Base-by-base conservation (phyloP, 2,888 invertebrate species). In the Pimpla rufipes region DNA sequence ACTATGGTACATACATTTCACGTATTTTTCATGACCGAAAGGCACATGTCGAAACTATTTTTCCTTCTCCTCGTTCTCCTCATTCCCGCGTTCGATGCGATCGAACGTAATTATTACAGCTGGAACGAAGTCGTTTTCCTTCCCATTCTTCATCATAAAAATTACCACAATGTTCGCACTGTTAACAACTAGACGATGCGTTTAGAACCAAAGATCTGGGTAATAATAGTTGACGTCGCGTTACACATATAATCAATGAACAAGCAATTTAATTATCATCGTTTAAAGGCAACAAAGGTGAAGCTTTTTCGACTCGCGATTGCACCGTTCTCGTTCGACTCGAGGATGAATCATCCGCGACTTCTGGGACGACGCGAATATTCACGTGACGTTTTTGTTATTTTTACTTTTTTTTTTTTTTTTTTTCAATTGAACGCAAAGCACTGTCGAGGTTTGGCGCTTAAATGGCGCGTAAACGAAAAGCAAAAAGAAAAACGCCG, bases 1-100 rank as follows among this genome's bases (percentile, higher is more conserved):
- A 85, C 75, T 79, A 76, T 73, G 71, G 78, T 76, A 81, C 79
- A 81, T 81, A 74, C 52, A 73, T 84, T 79, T 71, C 74, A 55
- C 75, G 81, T 84, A 80, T 87, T 86, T n/a, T 86, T 85, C 86
- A 87, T 86, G 87, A 88, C 87, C 88, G 84, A 91, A 91, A 91
- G 90, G 90, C 90, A 91, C 90, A 88, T 87, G 88, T 88, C 89
- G 85, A 90, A 88, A 90, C 87, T 83, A 88, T 85, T 81, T 76
- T 81, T 84, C 66, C 57, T 70, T 67, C 68, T 78, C 37, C 10
- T 59, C 21, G n/a, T 68, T 79, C 18, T 45, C 68, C 37, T 37
- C n/a, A 52, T 62, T 68, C 21, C 21, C 42, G 45, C 66, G 52
- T 55, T 79, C 73, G 71, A 47, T 77, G 21, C 47, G 66, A 71